Percentiles rank a stretch among this genome's conserved stretches.
These are phyloP conservation scores for Suncus etruscus DNA, from an alignment of 2,113 vertebrate genomes.

Conservation along the genomic window DNA sequence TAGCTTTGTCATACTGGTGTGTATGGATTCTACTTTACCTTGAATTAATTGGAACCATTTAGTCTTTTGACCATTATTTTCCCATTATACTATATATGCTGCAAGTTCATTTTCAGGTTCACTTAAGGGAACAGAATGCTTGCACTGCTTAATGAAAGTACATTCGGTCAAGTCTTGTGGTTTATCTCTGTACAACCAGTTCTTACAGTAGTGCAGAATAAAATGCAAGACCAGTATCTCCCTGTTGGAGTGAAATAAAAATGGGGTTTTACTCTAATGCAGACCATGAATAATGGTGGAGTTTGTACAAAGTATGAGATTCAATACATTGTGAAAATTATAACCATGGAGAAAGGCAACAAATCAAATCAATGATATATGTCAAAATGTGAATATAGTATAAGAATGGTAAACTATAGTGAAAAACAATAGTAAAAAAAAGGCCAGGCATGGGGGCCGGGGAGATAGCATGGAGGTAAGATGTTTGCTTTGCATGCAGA, in stretches of 20 bases:
- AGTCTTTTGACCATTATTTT: constrained; percentile 29
- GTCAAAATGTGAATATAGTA: not conserved
- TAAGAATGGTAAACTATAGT: not conserved
- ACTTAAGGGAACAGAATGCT: constrained; percentile 8
- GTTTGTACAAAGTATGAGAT: not conserved
- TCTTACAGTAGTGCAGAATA: not conserved
- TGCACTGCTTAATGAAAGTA: constrained; percentile 29
- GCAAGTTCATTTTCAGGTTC: constrained; percentile 43
- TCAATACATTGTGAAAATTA: not conserved
- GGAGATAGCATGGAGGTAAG: no score
- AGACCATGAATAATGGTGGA: not conserved
- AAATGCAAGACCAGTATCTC: not conserved
- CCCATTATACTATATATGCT: not conserved
- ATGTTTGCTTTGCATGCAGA: no score
- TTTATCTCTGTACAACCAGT: not conserved
- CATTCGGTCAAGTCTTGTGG: not conserved
- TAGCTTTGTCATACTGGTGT: not conserved
- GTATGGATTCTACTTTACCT: not conserved
- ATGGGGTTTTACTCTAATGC: not conserved
- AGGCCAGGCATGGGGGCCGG: no score
- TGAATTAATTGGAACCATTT: constrained; percentile 40
- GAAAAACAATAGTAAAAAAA: not conserved
- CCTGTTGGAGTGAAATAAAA: not conserved
- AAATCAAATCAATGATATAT: not conserved
- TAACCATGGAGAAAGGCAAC: not conserved